Evolutionary conservation across 2,797 vertebrate genomes (phyloP).

Genomic region (Spondyliosoma cantharus): DNA sequence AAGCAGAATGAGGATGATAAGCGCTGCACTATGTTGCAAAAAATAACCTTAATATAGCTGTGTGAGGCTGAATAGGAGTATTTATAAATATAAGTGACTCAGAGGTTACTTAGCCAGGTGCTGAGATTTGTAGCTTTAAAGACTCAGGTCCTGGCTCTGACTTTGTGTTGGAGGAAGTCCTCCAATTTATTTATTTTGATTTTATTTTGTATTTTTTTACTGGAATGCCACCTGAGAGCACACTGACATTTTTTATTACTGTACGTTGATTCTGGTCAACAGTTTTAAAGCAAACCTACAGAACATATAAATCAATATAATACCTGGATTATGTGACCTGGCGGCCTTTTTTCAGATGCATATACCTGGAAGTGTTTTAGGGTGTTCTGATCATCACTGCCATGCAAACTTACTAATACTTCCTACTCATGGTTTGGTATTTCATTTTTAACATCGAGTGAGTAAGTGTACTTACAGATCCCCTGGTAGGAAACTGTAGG

Average conservation of each 20-base stretch:
- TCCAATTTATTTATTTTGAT: not conserved
- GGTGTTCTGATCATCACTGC: not conserved
- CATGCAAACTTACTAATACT: not conserved
- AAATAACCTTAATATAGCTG: not conserved
- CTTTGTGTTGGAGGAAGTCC: not conserved
- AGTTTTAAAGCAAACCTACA: too few species aligned
- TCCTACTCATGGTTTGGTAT: not conserved
- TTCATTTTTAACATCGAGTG: conserved; percentile 13
- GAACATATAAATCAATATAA: not conserved
- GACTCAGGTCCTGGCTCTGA: not conserved
- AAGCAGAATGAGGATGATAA: too few species aligned
- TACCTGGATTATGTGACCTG: not conserved
- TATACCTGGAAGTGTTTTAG: not conserved
- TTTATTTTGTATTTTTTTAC: not conserved
- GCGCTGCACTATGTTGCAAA: too few species aligned
- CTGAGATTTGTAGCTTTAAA: conserved; percentile 1
- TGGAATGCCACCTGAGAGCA: not conserved
- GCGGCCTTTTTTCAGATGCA: too few species aligned
- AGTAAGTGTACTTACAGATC: conserved; percentile 15
- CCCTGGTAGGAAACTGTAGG: conserved; percentile 2
- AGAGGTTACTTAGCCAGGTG: conserved; percentile 4
- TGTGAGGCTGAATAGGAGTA: not conserved
- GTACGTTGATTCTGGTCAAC: not conserved
- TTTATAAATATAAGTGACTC: conserved; percentile 9
- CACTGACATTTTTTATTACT: not conserved